These are phyloP conservation scores for Thalassophryne amazonica DNA, from an alignment of 2,797 vertebrate genomes.

Conservation along the genomic window DNA sequence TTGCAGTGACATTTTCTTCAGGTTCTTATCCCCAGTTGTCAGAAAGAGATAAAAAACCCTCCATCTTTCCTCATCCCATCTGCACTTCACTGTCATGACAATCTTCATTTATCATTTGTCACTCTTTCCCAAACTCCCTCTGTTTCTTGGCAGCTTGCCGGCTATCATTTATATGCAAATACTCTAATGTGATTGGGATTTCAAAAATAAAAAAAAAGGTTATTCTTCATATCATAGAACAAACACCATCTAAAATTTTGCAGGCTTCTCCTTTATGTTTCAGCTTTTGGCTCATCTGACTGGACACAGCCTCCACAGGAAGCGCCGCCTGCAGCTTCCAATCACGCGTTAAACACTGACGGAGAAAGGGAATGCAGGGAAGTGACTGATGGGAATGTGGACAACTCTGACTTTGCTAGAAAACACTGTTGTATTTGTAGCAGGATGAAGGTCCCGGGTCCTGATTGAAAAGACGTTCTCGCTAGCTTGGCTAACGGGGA, in stretches of 20 bases:
- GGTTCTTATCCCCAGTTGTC: slow-evolving; percentile 15
- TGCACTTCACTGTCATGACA: slow-evolving; percentile 59
- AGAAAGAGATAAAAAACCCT: slow-evolving; percentile 48
- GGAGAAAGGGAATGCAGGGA: slow-evolving; percentile 21
- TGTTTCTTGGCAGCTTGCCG: slow-evolving; percentile 35
- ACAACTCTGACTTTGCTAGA: not conserved
- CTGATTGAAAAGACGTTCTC: too few relatives aligned
- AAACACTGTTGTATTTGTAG: slow-evolving; percentile 17
- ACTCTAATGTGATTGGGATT: slow-evolving; percentile 36
- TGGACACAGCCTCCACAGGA: slow-evolving; percentile 44
- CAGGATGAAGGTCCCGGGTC: too few relatives aligned
- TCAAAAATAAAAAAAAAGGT: not conserved
- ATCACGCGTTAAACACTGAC: slow-evolving; percentile 52
- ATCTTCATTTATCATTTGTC: slow-evolving; percentile 62
- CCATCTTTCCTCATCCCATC: slow-evolving; percentile 31
- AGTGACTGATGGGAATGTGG: slow-evolving; percentile 32
- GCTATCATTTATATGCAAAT: slow-evolving; percentile 77
- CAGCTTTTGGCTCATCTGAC: slow-evolving; percentile 49
- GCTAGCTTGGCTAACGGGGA: too few relatives aligned
- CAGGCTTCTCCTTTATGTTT: slow-evolving; percentile 15
- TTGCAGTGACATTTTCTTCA: slow-evolving; percentile 60
- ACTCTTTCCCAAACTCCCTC: slow-evolving; percentile 20
- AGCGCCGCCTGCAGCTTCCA: slow-evolving; percentile 38
- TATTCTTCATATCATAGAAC: slow-evolving; percentile 54
- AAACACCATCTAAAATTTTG: slow-evolving; percentile 48